Evolutionary conservation across 2,113 vertebrate genomes (phyloP).

Genomic region (Embiotoca jacksoni): DNA sequence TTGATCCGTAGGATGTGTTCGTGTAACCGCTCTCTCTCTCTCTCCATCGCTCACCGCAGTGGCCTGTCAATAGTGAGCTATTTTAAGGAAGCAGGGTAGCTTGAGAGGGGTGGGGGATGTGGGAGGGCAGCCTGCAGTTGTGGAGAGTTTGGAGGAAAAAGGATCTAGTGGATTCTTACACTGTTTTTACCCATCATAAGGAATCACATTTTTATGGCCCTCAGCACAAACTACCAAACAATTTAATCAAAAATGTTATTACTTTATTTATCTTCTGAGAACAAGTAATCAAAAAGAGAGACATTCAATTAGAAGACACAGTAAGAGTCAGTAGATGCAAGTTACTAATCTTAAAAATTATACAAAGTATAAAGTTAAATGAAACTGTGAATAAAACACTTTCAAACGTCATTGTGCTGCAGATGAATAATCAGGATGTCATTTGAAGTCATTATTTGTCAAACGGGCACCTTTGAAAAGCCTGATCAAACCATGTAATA

Average conservation of each 20-base stretch:
- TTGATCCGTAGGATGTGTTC: slow-evolving; percentile 50
- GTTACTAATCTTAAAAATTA: too few relatives aligned
- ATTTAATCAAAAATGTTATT: background rate
- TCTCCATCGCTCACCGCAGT: slow-evolving; percentile 60
- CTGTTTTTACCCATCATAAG: background rate
- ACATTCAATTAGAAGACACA: too few relatives aligned
- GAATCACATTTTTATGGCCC: background rate
- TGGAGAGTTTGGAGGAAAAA: slow-evolving; percentile 21
- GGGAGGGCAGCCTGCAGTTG: slow-evolving; percentile 16
- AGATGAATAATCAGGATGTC: too few relatives aligned
- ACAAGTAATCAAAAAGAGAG: too few relatives aligned
- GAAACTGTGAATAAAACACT: too few relatives aligned
- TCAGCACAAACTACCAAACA: background rate
- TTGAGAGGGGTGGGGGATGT: background rate
- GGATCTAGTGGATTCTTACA: slow-evolving; percentile 10
- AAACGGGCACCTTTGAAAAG: too few relatives aligned
- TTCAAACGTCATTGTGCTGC: too few relatives aligned
- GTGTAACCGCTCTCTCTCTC: slow-evolving; percentile 26
- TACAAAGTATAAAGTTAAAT: too few relatives aligned
- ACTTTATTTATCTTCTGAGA: background rate
- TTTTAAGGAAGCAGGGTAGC: slow-evolving; percentile 60
- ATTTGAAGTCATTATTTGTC: too few relatives aligned
- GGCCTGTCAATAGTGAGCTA: slow-evolving; percentile 69
- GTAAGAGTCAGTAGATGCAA: too few relatives aligned
- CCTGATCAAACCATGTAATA: too few relatives aligned